These are phyloP conservation scores for Chaetops frenatus DNA, from an alignment of 2,113 vertebrate genomes.

Conservation along the genomic window DNA sequence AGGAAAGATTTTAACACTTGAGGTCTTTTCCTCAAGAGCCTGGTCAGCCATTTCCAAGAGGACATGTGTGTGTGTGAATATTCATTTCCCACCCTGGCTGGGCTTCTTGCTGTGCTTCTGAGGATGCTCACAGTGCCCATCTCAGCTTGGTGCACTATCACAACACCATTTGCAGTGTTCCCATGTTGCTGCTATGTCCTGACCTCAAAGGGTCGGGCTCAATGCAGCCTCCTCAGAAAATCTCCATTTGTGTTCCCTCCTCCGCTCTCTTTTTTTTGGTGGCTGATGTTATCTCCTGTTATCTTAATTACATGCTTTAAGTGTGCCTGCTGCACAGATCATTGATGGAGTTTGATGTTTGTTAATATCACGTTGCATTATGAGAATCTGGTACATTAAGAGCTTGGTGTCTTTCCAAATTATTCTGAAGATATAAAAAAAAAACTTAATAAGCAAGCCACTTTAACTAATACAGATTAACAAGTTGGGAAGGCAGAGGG, in stretches of 20 bases:
- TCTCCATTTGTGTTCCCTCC: background rate
- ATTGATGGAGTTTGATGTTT: constrained; percentile 69
- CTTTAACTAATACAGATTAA: constrained; percentile 11
- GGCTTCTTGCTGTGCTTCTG: background rate
- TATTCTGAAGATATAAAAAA: constrained; percentile 38
- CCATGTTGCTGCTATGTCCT: background rate
- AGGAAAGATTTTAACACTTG: background rate
- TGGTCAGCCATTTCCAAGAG: background rate
- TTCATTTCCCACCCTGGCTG: background rate
- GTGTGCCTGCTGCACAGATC: constrained; percentile 46
- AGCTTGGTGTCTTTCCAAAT: constrained; percentile 52
- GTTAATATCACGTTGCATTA: constrained; percentile 55
- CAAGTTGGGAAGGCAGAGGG: background rate
- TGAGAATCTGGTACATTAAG: constrained; percentile 61
- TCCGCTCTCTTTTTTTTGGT: background rate
- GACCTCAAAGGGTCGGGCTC: constrained; percentile 9
- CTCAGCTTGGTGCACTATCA: background rate
- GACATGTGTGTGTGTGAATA: background rate
- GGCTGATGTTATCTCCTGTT: constrained; percentile 55
- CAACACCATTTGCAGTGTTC: background rate
- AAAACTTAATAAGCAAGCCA: constrained; percentile 13
- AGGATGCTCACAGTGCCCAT: background rate
- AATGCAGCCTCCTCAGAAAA: background rate
- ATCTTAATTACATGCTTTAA: constrained; percentile 68
- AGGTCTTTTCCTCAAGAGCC: background rate